Conservation (phyloP, 2,888 invertebrate genomes). For the Amphipyra tragopoginis region DNA sequence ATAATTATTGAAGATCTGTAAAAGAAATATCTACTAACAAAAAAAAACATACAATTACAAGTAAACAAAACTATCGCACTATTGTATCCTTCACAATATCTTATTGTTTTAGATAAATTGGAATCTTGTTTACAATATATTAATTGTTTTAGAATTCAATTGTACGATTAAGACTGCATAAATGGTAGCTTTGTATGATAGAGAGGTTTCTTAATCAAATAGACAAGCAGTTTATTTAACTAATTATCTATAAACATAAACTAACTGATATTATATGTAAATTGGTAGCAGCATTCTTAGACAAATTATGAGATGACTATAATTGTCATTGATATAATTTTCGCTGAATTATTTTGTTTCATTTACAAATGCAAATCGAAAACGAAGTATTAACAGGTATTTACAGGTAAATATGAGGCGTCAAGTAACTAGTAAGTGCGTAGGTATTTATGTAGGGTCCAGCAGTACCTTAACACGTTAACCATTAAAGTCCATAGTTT, state of each 20-base stretch:
- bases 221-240: slow-evolving; percentile 34
- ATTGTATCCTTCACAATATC: slow-evolving; percentile 16
- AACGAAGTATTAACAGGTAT: background rate
- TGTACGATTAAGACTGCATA: slow-evolving; percentile 22
- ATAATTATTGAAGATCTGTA: no score
- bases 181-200: slow-evolving; percentile 31
- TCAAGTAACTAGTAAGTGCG: slow-evolving; percentile 33
- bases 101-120: slow-evolving; percentile 18
- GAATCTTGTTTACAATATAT: slow-evolving; percentile 23
- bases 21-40: no score
- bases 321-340: slow-evolving; percentile 6
- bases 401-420: slow-evolving; percentile 39
- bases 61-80: no score
- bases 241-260: slow-evolving; percentile 41
- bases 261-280: slow-evolving; percentile 27
- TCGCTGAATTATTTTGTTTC: background rate
- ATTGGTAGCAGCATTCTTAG: slow-evolving; percentile 53
- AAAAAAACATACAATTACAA: no score
- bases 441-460: slow-evolving; percentile 40
- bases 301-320: slow-evolving; percentile 30
- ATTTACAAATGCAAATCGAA: slow-evolving; percentile 5
- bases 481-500: slow-evolving; percentile 66
- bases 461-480: slow-evolving; percentile 63
- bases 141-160: slow-evolving; percentile 37
- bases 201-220: slow-evolving; percentile 36